Evolutionary conservation across 2,888 invertebrate species (phyloP).

Genomic region (Sialis fuliginosa): DNA sequence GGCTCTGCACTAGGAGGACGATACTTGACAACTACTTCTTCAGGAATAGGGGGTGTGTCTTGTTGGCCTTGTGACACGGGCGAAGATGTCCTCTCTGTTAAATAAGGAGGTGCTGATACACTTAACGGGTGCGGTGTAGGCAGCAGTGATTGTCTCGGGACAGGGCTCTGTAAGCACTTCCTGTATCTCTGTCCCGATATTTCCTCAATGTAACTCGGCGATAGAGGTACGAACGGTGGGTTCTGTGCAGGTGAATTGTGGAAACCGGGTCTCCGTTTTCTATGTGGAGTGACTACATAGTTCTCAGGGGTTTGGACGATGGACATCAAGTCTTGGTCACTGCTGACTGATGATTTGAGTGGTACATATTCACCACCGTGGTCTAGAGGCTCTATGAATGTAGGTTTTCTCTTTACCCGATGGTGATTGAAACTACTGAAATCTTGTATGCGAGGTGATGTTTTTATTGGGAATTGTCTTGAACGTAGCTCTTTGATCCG

Average conservation of each 20-base stretch:
- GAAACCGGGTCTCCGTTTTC: slow-evolving; percentile 72
- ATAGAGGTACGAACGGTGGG: slow-evolving; percentile 71
- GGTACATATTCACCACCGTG: slow-evolving; percentile 48
- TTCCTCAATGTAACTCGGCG: slow-evolving; percentile 57
- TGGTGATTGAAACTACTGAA: slow-evolving; percentile 22
- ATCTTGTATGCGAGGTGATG: slow-evolving; percentile 34
- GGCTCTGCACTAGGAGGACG: slow-evolving; percentile 53
- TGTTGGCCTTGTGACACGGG: slow-evolving; percentile 32
- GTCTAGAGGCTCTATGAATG: slow-evolving; percentile 49
- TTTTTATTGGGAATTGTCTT: slow-evolving; percentile 39
- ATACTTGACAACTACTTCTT: slow-evolving; percentile 39
- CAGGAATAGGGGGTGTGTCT: slow-evolving; percentile 23
- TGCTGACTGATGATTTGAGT: slow-evolving; percentile 35
- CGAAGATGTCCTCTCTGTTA: slow-evolving; percentile 41
- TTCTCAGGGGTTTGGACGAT: slow-evolving; percentile 57
- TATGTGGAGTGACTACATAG: slow-evolving; percentile 73
- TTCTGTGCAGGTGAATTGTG: slow-evolving; percentile 77
- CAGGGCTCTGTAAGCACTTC: slow-evolving; percentile 24
- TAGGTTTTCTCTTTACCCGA: slow-evolving; percentile 41
- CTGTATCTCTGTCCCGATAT: slow-evolving; percentile 42
- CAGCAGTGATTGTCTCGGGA: slow-evolving; percentile 26
- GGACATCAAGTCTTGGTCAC: slow-evolving; percentile 47
- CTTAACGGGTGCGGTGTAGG: slow-evolving; percentile 45
- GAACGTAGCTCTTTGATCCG: slow-evolving; percentile 28
- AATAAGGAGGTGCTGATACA: slow-evolving; percentile 55